Conservation (phyloP, 1,140 invertebrate species). For the Tetranychus cinnabarinus region DNA sequence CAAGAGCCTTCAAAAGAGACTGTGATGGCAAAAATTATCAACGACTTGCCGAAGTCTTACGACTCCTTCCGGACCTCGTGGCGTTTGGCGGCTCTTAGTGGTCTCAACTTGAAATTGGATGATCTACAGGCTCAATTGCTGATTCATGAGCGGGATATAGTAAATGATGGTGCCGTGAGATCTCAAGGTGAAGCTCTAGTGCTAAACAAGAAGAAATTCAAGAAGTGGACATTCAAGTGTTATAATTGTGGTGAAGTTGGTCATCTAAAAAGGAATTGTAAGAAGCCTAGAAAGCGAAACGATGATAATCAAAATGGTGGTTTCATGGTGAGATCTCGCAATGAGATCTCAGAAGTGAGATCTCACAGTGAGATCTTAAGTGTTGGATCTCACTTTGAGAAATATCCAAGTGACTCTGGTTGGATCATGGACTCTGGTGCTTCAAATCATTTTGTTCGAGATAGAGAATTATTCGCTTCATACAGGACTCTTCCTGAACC, state of each 20-base stretch:
- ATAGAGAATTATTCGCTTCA: not conserved
- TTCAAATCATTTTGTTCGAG: not conserved
- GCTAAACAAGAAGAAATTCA: not conserved
- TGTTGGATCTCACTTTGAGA: too few relatives aligned
- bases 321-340: too few relatives aligned
- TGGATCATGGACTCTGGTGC: not conserved
- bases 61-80: not conserved
- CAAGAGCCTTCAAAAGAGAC: not conserved
- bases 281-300: not conserved
- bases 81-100: not conserved
- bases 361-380: too few relatives aligned
- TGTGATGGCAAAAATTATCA: not conserved
- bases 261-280: not conserved
- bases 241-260: not conserved
- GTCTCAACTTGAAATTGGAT: not conserved
- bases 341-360: too few relatives aligned
- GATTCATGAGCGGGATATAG: not conserved
- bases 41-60: not conserved
- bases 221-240: not conserved
- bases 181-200: not conserved
- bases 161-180: not conserved
- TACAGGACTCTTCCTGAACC: not conserved
- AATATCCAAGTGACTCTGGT: too few relatives aligned
- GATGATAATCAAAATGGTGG: not conserved
- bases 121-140: not conserved